Conservation (phyloP, 2,797 vertebrate species). For the Myotis findleyi region DNA sequence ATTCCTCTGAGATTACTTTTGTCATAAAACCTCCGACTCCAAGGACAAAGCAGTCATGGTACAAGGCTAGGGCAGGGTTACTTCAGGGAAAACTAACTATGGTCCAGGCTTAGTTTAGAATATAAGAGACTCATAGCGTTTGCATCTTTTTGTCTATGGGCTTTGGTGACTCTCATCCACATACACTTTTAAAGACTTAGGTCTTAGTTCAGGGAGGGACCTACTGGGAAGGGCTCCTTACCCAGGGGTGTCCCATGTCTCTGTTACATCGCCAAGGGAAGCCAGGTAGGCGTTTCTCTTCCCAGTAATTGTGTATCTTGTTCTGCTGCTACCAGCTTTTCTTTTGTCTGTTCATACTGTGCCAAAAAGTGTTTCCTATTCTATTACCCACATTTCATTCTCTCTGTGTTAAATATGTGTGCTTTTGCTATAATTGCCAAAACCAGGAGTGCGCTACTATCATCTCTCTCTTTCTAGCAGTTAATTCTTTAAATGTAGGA, state of each 20-base stretch:
- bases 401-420: slow-evolving; percentile 54
- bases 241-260: background rate
- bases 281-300: slow-evolving; percentile 1
- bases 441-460: slow-evolving; percentile 26
- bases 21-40: background rate
- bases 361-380: slow-evolving; percentile 27
- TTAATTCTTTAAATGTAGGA: slow-evolving; percentile 68
- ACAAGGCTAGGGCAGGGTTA: background rate
- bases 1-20: background rate
- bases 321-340: slow-evolving; percentile 38
- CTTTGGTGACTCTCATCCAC: slow-evolving; percentile 15
- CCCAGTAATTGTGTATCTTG: slow-evolving; percentile 3
- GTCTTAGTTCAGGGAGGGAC: background rate
- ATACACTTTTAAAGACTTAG: background rate
- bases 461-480: slow-evolving; percentile 56
- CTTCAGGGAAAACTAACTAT: slow-evolving; percentile 16
- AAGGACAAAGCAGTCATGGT: background rate
- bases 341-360: slow-evolving; percentile 42
- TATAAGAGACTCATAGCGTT: background rate
- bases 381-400: slow-evolving; percentile 61
- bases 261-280: background rate
- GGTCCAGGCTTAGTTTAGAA: background rate
- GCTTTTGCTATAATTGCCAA: slow-evolving; percentile 58
- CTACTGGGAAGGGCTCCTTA: background rate
- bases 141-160: background rate